Evolutionary conservation across 2,113 vertebrate species (phyloP).

Genomic region (Tor tambroides): DNA sequence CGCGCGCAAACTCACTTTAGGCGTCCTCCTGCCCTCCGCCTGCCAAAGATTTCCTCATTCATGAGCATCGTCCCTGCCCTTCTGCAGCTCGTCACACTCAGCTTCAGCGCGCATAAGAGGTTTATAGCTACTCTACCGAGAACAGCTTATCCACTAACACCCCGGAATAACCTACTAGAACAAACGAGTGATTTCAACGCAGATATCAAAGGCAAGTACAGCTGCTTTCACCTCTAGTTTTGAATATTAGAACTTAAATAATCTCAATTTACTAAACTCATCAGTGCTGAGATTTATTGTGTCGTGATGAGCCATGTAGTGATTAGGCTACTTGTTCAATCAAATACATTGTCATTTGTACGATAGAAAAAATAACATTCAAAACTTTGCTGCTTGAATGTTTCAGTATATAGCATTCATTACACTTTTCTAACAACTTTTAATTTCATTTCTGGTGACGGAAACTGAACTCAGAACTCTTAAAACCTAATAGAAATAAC

Average conservation of each 20-base stretch:
- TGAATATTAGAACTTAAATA: neutral
- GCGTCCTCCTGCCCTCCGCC: neutral
- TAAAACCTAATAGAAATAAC: neutral
- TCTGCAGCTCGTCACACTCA: constrained; percentile 35
- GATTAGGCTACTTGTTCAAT: neutral
- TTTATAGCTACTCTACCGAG: constrained; percentile 54
- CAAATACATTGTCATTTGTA: neutral
- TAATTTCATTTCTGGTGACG: neutral
- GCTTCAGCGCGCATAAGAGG: constrained; percentile 62
- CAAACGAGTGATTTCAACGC: neutral
- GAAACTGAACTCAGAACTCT: neutral
- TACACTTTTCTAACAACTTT: neutral
- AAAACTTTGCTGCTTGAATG: neutral
- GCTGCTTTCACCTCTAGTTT: neutral
- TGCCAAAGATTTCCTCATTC: constrained; percentile 51
- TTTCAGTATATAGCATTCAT: neutral
- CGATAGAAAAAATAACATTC: neutral
- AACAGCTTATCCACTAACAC: constrained; percentile 34
- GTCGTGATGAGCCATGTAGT: neutral
- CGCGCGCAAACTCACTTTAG: neutral
- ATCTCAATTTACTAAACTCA: neutral
- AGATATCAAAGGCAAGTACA: constrained; percentile 21
- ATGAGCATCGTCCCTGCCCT: constrained; percentile 33
- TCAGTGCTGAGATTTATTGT: neutral
- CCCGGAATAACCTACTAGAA: constrained; percentile 26